Evolutionary conservation across 1,140 invertebrate species (phyloP).

Genomic region (Bombyx mandarina): DNA sequence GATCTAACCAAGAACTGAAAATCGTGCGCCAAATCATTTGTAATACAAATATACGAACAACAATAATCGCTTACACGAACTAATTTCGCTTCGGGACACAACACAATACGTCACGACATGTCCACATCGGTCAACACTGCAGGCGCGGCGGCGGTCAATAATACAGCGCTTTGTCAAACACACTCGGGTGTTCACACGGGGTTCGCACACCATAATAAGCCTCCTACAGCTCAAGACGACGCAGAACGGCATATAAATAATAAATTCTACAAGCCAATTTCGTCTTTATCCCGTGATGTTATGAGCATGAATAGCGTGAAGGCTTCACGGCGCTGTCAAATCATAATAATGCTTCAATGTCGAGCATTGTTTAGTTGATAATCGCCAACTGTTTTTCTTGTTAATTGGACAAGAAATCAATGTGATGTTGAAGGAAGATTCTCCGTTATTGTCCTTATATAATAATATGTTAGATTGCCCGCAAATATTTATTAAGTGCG

Average conservation of each 20-base stretch:
- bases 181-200: neutral
- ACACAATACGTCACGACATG: slow-evolving; percentile 13
- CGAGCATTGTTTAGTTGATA: slow-evolving; percentile 38
- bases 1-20: no score
- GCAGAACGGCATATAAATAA: slow-evolving; percentile 3
- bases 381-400: slow-evolving; percentile 52
- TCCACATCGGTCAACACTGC: slow-evolving; percentile 25
- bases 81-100: slow-evolving; percentile 8
- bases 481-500: no score
- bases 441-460: no score
- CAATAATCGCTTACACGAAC: slow-evolving; percentile 1
- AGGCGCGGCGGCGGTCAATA: slow-evolving; percentile 23
- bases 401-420: slow-evolving; percentile 55
- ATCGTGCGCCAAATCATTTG: no score
- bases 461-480: no score
- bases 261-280: slow-evolving; percentile 1
- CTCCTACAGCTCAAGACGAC: slow-evolving; percentile 17
- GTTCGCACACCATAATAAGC: slow-evolving; percentile 23
- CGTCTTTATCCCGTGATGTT: neutral
- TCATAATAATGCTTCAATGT: slow-evolving; percentile 45
- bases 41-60: no score
- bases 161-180: slow-evolving; percentile 25
- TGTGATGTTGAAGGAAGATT: slow-evolving; percentile 7
- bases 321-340: slow-evolving; percentile 10
- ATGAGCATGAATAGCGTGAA: neutral